A percentile compares a stretch with the other conserved stretches of the same genome.
Conservation (phyloP, 2,113 vertebrate genomes). For the Mastomys natalensis region DNA sequence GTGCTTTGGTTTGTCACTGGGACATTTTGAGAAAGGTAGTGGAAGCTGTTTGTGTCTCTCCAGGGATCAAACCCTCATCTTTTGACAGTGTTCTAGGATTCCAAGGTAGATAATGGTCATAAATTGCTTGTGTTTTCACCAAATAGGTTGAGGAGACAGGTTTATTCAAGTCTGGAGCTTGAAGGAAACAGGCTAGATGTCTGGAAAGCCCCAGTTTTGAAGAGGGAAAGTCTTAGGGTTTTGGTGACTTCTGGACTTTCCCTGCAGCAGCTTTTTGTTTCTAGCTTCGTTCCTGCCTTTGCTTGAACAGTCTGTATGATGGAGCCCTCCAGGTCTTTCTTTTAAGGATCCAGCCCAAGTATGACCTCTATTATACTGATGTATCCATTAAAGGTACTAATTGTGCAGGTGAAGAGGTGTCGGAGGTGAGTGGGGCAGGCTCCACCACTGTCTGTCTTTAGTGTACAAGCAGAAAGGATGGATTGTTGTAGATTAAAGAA, state of each 20-base stretch:
- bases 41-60: not conserved
- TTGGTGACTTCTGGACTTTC: not conserved
- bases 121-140: not conserved
- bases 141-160: not conserved
- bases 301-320: not conserved
- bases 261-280: too few relatives aligned
- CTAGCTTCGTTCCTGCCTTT: not conserved
- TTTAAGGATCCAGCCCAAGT: not conserved
- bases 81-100: not conserved
- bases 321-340: not conserved
- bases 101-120: not conserved
- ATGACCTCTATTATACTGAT: not conserved
- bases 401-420: not conserved
- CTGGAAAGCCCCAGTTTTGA: not conserved
- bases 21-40: too few relatives aligned
- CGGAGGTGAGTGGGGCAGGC: too few relatives aligned
- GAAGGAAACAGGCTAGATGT: not conserved
- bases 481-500: not conserved
- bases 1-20: not conserved
- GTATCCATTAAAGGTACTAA: not conserved
- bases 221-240: not conserved
- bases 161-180: not conserved
- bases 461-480: not conserved
- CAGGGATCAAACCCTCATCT: not conserved
- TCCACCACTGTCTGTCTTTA: too few relatives aligned